phyloP scores from a whole-genome alignment of 2,888 invertebrate genomes.

The Margaritifera margaritifera region DNA sequence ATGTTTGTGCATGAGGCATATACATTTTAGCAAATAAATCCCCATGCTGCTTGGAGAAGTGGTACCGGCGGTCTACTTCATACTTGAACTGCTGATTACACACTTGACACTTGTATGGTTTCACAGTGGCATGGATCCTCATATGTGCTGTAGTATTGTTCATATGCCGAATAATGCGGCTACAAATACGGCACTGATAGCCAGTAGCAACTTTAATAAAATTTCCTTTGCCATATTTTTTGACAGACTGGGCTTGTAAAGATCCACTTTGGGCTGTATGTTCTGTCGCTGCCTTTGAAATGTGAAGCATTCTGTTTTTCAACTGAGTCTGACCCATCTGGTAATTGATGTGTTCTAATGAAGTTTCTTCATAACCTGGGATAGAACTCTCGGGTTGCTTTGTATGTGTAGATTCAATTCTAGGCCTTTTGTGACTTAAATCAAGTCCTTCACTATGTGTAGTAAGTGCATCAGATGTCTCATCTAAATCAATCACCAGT shows the following conservation, averaged over 20 bases:
- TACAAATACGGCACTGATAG: conserved; percentile 41
- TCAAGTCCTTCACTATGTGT: conserved; percentile 27
- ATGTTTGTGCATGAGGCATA: conserved; percentile 31
- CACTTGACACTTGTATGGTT: conserved; percentile 41
- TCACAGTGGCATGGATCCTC: conserved; percentile 39
- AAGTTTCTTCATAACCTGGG: conserved; percentile 3
- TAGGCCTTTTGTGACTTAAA: conserved; percentile 35
- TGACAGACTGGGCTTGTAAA: conserved; percentile 25
- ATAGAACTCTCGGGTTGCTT: too few relatives aligned
- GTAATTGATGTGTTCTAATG: conserved; percentile 21
- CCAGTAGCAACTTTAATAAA: conserved; percentile 41
- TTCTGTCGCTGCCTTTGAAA: conserved; percentile 11
- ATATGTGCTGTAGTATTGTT: conserved; percentile 42
- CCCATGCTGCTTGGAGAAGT: conserved; percentile 39
- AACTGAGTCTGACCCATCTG: conserved; percentile 14
- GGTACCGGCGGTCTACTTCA: conserved; percentile 37
- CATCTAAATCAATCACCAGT: too few relatives aligned
- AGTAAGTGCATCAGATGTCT: too few relatives aligned
- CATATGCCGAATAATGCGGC: conserved; percentile 40
- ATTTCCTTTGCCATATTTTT: conserved; percentile 42
- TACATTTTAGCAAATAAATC: conserved; percentile 45
- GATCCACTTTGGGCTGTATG: not conserved
- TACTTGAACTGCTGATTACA: conserved; percentile 44
- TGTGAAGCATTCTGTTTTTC: not conserved
- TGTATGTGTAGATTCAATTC: not conserved